Base-by-base conservation (phyloP, 35 echinoderm and acorn worm species). In the Diadema setosum region DNA sequence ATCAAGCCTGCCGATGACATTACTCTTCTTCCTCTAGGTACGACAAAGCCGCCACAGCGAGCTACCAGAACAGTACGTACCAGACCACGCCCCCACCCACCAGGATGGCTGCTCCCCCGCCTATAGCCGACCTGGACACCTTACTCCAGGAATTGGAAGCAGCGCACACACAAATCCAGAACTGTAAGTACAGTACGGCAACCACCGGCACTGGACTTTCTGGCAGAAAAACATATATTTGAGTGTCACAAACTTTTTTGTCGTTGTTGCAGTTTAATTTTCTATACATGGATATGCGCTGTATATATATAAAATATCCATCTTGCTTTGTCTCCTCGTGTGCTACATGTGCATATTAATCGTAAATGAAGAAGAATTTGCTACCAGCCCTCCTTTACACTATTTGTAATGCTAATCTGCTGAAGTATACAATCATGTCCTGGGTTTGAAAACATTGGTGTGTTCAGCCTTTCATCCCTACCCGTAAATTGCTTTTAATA, bases 101-200 rank as follows among this genome's bases (percentile, higher is more conserved):
- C 16, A 93, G 89, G 80, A 93, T 97, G 88, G 88, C 84, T 27
- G 93, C 85, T 21, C 70, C 95, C 16, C n/a, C n/a, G n/a, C 81
- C 88, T 44, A 41, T 78, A 25, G 58, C 89, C 9, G 96, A 99
- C 44, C 70, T 99, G 57, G 96, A 99, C 65, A 92, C 89, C 27
- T 70, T 99, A 17, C 75, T 99, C 3, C 78, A 94, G 40, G 96
- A 99, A 63, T 84, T 99, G 46, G 92, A 94, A 45, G 85, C 92
- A 30, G 96, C 96, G 39, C 96, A 99, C 45, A 89, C 82, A 59
- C 87, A 96, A 81, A 92, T 96, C 67, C 84, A 76, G 37, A 92
- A 93, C 48, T 76, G 95, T 97, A 87, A 83, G 95, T 78, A 30
- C 34, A 15, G n/a, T n/a, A n/a, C n/a, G n/a, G n/a, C n/a, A n/a